Evolutionary conservation across 1,140 invertebrate genomes (phyloP), one percentile per base, ranked within the genome.

Genomic region (Drosophila leontia): DNA sequence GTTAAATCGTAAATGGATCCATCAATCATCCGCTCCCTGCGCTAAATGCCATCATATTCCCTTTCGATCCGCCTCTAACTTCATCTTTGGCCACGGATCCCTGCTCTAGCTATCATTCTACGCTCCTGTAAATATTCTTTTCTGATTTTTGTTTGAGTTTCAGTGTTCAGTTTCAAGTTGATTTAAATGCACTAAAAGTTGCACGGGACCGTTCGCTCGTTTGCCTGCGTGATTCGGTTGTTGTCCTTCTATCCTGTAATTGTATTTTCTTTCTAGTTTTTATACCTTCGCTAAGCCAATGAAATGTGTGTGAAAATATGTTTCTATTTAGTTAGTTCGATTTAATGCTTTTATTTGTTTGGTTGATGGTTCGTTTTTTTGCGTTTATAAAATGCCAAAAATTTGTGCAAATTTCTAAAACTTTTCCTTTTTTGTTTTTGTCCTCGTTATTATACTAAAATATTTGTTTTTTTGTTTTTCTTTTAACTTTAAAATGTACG

Each of bases 391-490:
- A 88, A 88, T 90, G 81, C 85, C 85, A 88, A 88, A 85, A 88
- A 88, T 90, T 88, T 88, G 85, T 88, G 85, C 85, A 88, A 90
- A 88, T 88, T 85, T 85, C 85, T 90, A 88, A 90, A 81, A 74
- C 60, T 59, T 78, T 69, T 76, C 59, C 55, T 61, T 65, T 55
- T 19, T 53, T 64, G 11, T 17, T 51, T 67, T 61, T 51, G 50
- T 44, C 51, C 41, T 55, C 77, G 39, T 55, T 56, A 64, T 87
- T 88, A 86, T 65, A 74, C 83, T 87, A 87, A 87, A 87, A 86
- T 87, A 85, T 90, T 85, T 85, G 42, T 55, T 72, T 61, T 71
- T 19, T 26, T 37, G n/a, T n/a, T n/a, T 23, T 37, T 15, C 7
- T 76, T 71, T 39, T 71, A 82, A 85, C 70, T 90, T 90, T 90